These are phyloP conservation scores for Opisthograptis luteolata DNA, from an alignment of 2,888 invertebrate species.

Conservation along the genomic window DNA sequence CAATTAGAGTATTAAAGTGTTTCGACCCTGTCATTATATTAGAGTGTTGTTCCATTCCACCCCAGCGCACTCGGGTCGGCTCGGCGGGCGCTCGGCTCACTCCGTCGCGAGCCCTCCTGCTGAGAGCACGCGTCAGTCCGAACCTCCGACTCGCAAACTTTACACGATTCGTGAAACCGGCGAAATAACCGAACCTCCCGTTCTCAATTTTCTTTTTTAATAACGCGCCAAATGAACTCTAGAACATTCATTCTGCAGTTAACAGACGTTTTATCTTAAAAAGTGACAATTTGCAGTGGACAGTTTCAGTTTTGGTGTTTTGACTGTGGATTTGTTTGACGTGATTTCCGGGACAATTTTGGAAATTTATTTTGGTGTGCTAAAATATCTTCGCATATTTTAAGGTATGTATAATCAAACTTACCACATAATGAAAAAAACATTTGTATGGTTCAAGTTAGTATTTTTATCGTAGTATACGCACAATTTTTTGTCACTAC, in stretches of 20 bases:
- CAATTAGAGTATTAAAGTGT: slow-evolving; percentile 84
- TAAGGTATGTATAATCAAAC: slow-evolving; percentile 18
- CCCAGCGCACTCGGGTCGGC: slow-evolving; percentile 61
- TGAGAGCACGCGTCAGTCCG: slow-evolving; percentile 49
- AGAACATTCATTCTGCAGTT: slow-evolving; percentile 35
- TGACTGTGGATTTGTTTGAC: slow-evolving; percentile 68
- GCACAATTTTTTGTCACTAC: too few species aligned
- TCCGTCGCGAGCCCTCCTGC: slow-evolving; percentile 64
- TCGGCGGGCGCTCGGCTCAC: slow-evolving; percentile 53
- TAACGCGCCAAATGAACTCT: slow-evolving; percentile 13
- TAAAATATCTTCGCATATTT: slow-evolving; percentile 1
- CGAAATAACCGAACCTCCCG: slow-evolving; percentile 16
- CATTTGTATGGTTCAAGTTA: too few species aligned
- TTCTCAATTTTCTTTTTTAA: slow-evolving; percentile 23
- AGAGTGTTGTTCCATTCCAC: slow-evolving; percentile 82
- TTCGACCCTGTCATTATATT: slow-evolving; percentile 83
- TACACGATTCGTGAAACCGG: slow-evolving; percentile 63
- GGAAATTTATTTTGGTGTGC: slow-evolving; percentile 23
- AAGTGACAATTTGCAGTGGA: slow-evolving; percentile 69
- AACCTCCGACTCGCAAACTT: slow-evolving; percentile 63
- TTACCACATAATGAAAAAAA: too few species aligned
- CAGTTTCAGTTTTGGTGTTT: slow-evolving; percentile 54
- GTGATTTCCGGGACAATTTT: slow-evolving; percentile 47
- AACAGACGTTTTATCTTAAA: slow-evolving; percentile 44
- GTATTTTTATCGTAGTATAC: too few species aligned